Evolutionary conservation across 2,797 vertebrate genomes (phyloP).

Genomic region (Xenopus petersii): DNA sequence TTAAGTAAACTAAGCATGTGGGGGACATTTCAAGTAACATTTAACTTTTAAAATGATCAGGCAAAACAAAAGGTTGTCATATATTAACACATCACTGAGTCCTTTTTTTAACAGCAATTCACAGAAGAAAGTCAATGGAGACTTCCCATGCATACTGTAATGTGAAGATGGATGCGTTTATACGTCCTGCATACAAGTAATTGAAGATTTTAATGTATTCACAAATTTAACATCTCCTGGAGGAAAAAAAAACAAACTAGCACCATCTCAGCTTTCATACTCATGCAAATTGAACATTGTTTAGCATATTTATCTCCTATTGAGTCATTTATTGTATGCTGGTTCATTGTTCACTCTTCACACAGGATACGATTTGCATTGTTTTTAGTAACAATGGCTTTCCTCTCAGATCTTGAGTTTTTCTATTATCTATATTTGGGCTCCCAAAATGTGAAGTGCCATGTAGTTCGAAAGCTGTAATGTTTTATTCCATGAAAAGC

Average conservation of each 20-base stretch:
- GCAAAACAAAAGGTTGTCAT: constrained; percentile 27
- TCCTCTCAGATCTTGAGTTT: not conserved
- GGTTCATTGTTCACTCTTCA: constrained; percentile 21
- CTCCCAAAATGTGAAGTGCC: not conserved
- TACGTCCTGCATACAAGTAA: constrained; percentile 42
- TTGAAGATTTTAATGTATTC: constrained; percentile 48
- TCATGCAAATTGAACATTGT: constrained; percentile 42
- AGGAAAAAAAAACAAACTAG: constrained; percentile 24
- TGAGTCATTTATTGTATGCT: constrained; percentile 30
- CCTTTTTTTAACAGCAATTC: constrained; percentile 18
- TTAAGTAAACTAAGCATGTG: not conserved
- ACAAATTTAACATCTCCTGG: constrained; percentile 42
- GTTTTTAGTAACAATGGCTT: constrained; percentile 34
- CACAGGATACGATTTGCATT: constrained; percentile 34
- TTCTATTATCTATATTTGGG: not conserved
- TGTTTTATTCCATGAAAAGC: not conserved
- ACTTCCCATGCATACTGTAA: constrained; percentile 26
- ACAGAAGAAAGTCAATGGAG: constrained; percentile 23
- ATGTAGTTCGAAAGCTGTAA: not conserved
- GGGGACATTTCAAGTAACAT: not conserved
- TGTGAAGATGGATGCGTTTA: constrained; percentile 38
- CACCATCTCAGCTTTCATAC: constrained; percentile 36
- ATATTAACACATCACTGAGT: constrained; percentile 18
- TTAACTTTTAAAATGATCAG: not conserved
- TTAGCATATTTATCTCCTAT: constrained; percentile 41